phyloP scores from a whole-genome alignment of 2,113 vertebrate genomes.

The Apteryx owenii region DNA sequence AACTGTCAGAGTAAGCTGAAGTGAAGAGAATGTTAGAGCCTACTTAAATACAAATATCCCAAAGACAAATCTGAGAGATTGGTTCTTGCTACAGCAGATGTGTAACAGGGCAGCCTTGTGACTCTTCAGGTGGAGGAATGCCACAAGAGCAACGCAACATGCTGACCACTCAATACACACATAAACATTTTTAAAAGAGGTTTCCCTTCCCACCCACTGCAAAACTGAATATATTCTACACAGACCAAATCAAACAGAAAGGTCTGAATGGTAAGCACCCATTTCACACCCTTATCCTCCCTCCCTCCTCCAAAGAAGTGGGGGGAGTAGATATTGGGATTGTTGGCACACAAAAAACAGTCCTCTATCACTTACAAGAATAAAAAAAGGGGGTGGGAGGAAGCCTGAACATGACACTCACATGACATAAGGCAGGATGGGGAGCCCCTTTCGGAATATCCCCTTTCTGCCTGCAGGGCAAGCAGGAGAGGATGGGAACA shows the following conservation, averaged over 20 bases:
- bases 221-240: neutral
- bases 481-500: neutral
- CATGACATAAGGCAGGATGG: accelerated
- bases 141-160: neutral
- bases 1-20: neutral
- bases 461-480: neutral
- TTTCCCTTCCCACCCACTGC: accelerated
- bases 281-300: accelerated
- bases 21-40: neutral
- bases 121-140: neutral
- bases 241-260: neutral
- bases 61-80: neutral
- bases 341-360: neutral
- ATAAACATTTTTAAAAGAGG: neutral
- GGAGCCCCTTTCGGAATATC: neutral
- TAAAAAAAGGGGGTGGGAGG: neutral
- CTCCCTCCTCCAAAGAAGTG: neutral
- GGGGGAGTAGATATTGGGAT: neutral
- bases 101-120: neutral
- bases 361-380: neutral
- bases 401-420: neutral
- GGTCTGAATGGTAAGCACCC: neutral
- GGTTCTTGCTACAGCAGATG: neutral
- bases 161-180: neutral
- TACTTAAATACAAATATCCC: neutral